Evolutionary conservation across 2,797 vertebrate species (phyloP), one percentile per base, ranked within the genome.

Genomic region (Falco peregrinus): DNA sequence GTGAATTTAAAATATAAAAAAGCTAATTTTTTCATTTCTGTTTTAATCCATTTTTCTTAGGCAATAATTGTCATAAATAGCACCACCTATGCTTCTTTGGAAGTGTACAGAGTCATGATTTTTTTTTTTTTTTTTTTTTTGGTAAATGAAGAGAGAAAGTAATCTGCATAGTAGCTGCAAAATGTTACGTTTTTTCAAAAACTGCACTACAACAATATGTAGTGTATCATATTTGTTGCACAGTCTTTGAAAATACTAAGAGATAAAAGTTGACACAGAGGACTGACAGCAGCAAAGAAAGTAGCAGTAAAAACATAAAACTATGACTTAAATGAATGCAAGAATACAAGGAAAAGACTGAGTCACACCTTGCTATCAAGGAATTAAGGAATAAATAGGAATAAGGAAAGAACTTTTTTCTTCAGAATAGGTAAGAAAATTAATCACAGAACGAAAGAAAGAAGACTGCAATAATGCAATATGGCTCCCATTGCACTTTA

Each of bases 21-120:
- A 33, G 11, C 0, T 0, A 13, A 1, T 18, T 53, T 73, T 50
- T 39, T 48, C 2, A 47, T 17, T 71, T 71, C 12, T 56, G 2
- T 56, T 89, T 91, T 76, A 64, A 87, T 64, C 13, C 3, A 13
- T 63, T 87, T 90, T 74, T 29, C n/a, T n/a, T 21, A 39, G 48
- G 12, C 13, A 85, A 24, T 28, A 10, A 70, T 9, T 81, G 20
- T 13, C n/a, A 50, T 39, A 76, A 85, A 82, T 4, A 71, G 16
- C 24, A 47, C 4, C 47, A 16, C 2, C 50, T 45, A 12, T 33
- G 22, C 17, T 45, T 57, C 64, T 82, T 74, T 59, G 26, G 20
- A 85, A 83, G 33, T 47, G 9, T 41, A 48, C 7, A 5, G 48
- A 69, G 51, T 84, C 77, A 48, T 65, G 31, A 26, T 39, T 33